A percentile compares a stretch with the other conserved stretches of the same genome.
These are phyloP conservation scores for Hypsibius dujardini DNA, from an alignment of 1,140 invertebrate genomes.

Conservation along the genomic window DNA sequence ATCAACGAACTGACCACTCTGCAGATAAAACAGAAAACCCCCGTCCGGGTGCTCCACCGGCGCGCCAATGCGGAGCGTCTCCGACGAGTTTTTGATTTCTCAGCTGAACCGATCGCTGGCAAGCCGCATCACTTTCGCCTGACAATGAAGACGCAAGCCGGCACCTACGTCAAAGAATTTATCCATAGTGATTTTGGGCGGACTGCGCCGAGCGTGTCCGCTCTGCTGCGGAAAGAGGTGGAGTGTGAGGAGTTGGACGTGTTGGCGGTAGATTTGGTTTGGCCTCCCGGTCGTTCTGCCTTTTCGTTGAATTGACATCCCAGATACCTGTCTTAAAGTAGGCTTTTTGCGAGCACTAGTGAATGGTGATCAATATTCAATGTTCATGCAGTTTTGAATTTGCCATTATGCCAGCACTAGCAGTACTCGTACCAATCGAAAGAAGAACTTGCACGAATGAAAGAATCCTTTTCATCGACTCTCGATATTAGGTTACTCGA, in stretches of 20 bases:
- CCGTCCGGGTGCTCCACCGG: conserved; percentile 56
- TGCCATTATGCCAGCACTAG: too few species aligned
- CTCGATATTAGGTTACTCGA: too few species aligned
- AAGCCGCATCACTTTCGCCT: conserved; percentile 42
- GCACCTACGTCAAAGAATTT: conserved; percentile 92
- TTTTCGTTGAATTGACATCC: too few species aligned
- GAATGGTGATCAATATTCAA: too few species aligned
- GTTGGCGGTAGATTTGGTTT: conserved; percentile 35
- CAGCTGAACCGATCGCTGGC: conserved; percentile 30
- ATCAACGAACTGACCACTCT: conserved; percentile 37
- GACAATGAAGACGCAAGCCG: conserved; percentile 63
- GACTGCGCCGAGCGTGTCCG: conserved; percentile 52
- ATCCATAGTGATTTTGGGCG: conserved; percentile 82
- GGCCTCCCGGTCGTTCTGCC: conserved; percentile 22
- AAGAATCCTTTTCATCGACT: too few species aligned
- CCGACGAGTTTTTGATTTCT: conserved; percentile 45
- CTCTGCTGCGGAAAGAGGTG: conserved; percentile 39
- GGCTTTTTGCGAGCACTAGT: too few species aligned
- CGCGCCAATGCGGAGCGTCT: conserved; percentile 47
- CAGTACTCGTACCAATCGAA: too few species aligned
- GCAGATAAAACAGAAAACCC: conserved; percentile 39
- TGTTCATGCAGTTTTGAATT: too few species aligned
- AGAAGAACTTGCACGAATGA: too few species aligned
- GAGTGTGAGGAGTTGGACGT: conserved; percentile 53
- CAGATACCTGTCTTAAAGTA: too few species aligned